A percentile compares a stretch with the other conserved stretches of the same genome.
Evolutionary conservation across 2,797 vertebrate genomes (phyloP).

Genomic region (Chiloscyllium punctatum): DNA sequence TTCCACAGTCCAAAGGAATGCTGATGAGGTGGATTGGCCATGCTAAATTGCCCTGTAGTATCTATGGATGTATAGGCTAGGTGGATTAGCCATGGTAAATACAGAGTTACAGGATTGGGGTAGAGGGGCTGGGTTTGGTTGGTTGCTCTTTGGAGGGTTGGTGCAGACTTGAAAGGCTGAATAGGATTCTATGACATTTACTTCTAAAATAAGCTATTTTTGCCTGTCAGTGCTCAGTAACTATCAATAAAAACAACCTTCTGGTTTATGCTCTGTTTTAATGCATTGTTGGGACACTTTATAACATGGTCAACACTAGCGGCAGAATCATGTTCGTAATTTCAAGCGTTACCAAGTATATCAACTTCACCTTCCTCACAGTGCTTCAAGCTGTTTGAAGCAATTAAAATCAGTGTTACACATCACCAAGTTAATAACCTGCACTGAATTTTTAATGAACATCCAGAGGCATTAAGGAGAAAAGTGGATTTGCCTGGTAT

Average conservation of each 20-base stretch:
- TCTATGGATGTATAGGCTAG: too few relatives aligned
- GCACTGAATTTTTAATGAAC: conserved; percentile 30
- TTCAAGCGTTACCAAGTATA: not conserved
- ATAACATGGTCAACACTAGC: not conserved
- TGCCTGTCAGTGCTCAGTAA: not conserved
- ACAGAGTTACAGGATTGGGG: too few relatives aligned
- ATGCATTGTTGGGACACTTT: not conserved
- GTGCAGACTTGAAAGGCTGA: too few relatives aligned
- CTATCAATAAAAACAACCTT: not conserved
- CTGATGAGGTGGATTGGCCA: too few relatives aligned
- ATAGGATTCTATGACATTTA: too few relatives aligned
- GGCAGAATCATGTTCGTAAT: not conserved
- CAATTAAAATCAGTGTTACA: conserved; percentile 23
- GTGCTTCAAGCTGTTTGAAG: not conserved
- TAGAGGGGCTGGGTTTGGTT: too few relatives aligned
- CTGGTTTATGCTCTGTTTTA: not conserved
- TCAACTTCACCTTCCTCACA: not conserved
- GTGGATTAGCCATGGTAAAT: too few relatives aligned
- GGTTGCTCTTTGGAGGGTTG: too few relatives aligned
- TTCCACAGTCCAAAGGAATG: too few relatives aligned
- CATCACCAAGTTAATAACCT: conserved; percentile 20
- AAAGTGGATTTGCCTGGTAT: not conserved
- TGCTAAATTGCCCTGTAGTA: too few relatives aligned
- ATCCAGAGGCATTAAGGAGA: not conserved
- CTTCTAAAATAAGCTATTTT: too few relatives aligned